Base-by-base conservation (phyloP, 1,140 invertebrate species). In the Panagrolaimus sp. region DNA sequence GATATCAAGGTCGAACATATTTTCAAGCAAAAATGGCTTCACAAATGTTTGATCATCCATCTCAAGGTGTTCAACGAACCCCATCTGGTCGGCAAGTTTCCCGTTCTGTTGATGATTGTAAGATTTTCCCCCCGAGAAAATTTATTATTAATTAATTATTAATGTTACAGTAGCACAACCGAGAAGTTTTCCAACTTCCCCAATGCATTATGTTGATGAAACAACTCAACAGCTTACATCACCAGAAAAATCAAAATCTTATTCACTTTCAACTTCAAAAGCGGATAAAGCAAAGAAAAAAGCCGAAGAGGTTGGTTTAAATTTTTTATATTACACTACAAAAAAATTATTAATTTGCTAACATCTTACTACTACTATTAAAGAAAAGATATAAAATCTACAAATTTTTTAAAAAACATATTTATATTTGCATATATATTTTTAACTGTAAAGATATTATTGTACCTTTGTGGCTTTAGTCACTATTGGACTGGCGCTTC, bases 1-100 rank as follows among this genome's bases (percentile, higher is more conserved):
- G 94, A 47, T 97, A 95, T 85, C 93, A 91, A 62, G 94, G 94
- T 7, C 88, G 94, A 80, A 98, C 95, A 69, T 91, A 95, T 83
- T 95, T 94, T 84, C 93, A 98, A 86, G 92, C 92, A 21, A 90
- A 91, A 78, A 90, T 91, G 83, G 89, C 89, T 7, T 84, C 84
- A 45, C 81, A 83, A 67, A 79, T 82, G 76, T 82, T 82, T 63
- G 80, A 83, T 52, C 67, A 73, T 24, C 67, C 63, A 63, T 44
- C 73, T 14, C 32, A 76, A 43, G 67, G 58, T 48, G 78, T 71
- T 12, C 55, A 63, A n/a, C 55, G 67, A 43, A 65, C 63, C 24
- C 58, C 68, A n/a, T 64, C 15, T 65, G 70, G 62, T 10, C 67
- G 69, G 21, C 58, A 24, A 24, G 58, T 70, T 28, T 77, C 77